Conservation (phyloP, 2,113 vertebrate species). For the Xiphophorus couchianus region DNA sequence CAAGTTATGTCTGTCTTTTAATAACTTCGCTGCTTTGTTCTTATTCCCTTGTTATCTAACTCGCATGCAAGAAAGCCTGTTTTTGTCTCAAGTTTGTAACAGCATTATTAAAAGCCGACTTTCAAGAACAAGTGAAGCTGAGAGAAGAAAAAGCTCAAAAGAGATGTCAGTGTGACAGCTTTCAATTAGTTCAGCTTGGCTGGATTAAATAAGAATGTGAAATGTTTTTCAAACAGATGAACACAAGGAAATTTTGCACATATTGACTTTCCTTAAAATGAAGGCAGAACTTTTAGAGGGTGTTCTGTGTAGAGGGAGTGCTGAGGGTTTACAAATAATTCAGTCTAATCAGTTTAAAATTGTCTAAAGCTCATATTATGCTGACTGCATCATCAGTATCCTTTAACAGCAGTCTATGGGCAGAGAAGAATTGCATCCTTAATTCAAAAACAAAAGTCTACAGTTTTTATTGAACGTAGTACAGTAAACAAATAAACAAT, state of each 20-base stretch:
- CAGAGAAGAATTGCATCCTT: too few relatives aligned
- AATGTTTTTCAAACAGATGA: conserved; percentile 11
- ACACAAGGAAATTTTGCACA: not conserved
- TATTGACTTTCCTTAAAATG: not conserved
- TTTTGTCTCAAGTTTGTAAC: not conserved
- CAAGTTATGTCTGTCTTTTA: not conserved
- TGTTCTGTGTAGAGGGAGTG: too few relatives aligned
- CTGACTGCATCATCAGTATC: too few relatives aligned
- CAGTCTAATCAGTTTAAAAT: too few relatives aligned
- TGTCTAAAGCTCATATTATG: too few relatives aligned
- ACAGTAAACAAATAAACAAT: too few relatives aligned
- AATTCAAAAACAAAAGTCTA: too few relatives aligned
- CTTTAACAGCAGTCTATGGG: too few relatives aligned
- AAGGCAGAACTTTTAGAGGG: too few relatives aligned
- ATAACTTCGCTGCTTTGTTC: not conserved
- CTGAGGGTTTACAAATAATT: too few relatives aligned
- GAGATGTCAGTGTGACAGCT: conserved; percentile 24
- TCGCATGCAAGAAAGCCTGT: not conserved
- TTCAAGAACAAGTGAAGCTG: conserved; percentile 13
- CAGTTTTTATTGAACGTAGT: too few relatives aligned
- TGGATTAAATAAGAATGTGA: conserved; percentile 11
- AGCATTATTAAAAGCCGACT: conserved; percentile 16
- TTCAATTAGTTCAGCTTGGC: conserved; percentile 35
- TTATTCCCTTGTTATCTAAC: not conserved
- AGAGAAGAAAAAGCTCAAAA: conserved; percentile 10